Evolutionary conservation across 2,113 vertebrate species (phyloP), one percentile per base, ranked within the genome.

Genomic region (Geococcyx californianus): DNA sequence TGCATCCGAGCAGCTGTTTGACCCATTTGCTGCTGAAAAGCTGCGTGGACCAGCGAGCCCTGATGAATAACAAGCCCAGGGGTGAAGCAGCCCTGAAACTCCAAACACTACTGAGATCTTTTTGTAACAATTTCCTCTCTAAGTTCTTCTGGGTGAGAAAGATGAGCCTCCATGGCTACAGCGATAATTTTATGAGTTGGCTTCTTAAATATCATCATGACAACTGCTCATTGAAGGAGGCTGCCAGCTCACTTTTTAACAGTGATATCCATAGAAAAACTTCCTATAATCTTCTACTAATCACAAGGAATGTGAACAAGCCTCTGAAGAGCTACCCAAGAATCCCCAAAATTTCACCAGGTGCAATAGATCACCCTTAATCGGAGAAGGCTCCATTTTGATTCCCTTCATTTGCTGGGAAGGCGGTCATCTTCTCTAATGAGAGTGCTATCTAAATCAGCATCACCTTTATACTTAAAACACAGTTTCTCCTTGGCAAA

Each of bases 181-280:
- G 58, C 0, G 44, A 94, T 84, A 87, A 84, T 94, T 97, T 94
- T 90, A 81, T 78, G 88, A 93, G 58, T 15, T 92, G 62, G 31
- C 58, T 87, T 93, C 92, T 92, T 90, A 89, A 67, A 68, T 96
- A 79, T 45, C 76, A 63, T 16, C 26, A 15, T 0, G 8, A 74
- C 62, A 90, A 94, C 3, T 18, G 75, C 72, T 82, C 52, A 9
- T 8, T 56, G 66, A 92, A 85, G 82, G 16, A 0, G 10, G 15
- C 76, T 84, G 73, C 36, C 73, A 68, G 56, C 80, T 94, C 45
- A 38, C 60, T 89, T 76, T 49, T 56, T 60, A 73, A 64, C 15
- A n/a, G 58, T 67, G 54, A 93, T 73, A 84, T 28, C 76, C 86
- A 25, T 90, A 64, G 47, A 78, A 64, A 95, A 94, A 40, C 47